Evolutionary conservation across 2,888 invertebrate species (phyloP).

Genomic region (Zhuqinia jingwanae): DNA sequence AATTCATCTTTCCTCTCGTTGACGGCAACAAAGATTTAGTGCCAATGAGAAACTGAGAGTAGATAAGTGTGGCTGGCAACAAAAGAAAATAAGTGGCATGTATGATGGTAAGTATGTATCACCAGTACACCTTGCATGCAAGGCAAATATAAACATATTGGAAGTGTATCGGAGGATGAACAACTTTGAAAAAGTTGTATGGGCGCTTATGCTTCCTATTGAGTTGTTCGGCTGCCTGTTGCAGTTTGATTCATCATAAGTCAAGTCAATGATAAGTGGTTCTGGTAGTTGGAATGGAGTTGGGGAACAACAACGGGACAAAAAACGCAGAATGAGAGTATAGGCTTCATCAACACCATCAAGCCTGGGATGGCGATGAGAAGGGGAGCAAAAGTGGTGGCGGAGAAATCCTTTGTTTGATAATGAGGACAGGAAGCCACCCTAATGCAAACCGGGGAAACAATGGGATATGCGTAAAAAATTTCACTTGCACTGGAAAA

Average conservation of each 20-base stretch:
- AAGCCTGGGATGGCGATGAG: too few relatives aligned
- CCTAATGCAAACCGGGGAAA: not conserved
- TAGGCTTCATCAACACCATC: slow-evolving; percentile 4
- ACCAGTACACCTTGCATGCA: too few relatives aligned
- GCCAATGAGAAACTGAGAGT: too few relatives aligned
- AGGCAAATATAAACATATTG: slow-evolving; percentile 24
- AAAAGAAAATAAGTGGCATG: not conserved
- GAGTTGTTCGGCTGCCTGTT: slow-evolving; percentile 8
- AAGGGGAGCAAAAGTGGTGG: not conserved
- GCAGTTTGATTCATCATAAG: slow-evolving; percentile 14
- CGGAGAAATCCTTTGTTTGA: slow-evolving; percentile 8
- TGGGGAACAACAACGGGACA: too few relatives aligned
- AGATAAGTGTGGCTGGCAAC: not conserved
- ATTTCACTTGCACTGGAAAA: not conserved
- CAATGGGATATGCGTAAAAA: not conserved
- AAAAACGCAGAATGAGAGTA: too few relatives aligned
- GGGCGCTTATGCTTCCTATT: too few relatives aligned
- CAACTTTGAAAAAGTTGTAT: not conserved
- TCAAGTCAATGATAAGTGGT: too few relatives aligned
- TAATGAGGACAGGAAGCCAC: slow-evolving; percentile 16
- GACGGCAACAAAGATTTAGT: slow-evolving; percentile 57
- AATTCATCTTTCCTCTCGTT: slow-evolving; percentile 56
- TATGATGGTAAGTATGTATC: too few relatives aligned
- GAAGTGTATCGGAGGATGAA: not conserved
- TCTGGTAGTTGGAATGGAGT: slow-evolving; percentile 4